Percentiles rank a stretch among this genome's conserved stretches.
Evolutionary conservation across 1,140 invertebrate species (phyloP).

Genomic region (Trachymyrmex septentrionalis): DNA sequence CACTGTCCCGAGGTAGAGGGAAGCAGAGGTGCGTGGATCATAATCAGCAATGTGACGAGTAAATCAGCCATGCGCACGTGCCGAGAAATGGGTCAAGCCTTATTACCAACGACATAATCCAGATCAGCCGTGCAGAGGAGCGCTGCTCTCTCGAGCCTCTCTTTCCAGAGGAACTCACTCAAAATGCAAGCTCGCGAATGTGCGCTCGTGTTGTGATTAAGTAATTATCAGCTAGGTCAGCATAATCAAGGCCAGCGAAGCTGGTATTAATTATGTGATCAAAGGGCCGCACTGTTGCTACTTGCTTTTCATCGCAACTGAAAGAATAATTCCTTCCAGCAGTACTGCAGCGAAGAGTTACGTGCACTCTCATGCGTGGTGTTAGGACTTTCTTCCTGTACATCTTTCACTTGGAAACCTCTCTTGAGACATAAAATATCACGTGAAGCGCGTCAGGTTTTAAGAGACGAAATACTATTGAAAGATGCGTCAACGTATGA

Average conservation of each 20-base stretch:
- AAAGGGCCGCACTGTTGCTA: constrained; percentile 52
- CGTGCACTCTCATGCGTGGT: too few species aligned
- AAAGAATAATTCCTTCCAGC: background rate
- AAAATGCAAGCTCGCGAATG: constrained; percentile 44
- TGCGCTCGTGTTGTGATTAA: constrained; percentile 64
- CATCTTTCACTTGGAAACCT: constrained; percentile 18
- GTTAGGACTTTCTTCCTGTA: constrained; percentile 12
- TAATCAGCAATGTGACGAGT: constrained; percentile 16
- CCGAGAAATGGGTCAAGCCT: constrained; percentile 61
- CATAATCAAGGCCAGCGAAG: constrained; percentile 32
- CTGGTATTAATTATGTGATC: constrained; percentile 73
- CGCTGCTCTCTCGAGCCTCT: constrained; percentile 27
- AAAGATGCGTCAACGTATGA: constrained; percentile 22
- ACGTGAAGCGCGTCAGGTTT: background rate
- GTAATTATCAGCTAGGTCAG: constrained; percentile 56
- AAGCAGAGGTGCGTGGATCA: background rate
- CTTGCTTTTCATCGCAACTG: background rate
- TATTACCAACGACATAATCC: constrained; percentile 62
- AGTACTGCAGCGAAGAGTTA: background rate
- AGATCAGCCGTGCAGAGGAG: background rate
- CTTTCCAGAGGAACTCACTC: constrained; percentile 46
- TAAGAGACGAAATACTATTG: constrained; percentile 22
- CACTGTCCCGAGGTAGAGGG: background rate
- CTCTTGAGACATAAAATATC: constrained; percentile 41
- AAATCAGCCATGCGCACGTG: constrained; percentile 45